Percentiles rank a stretch among this genome's conserved stretches.
These are phyloP conservation scores for Athetis lepigone DNA, from an alignment of 2,888 invertebrate genomes.

Conservation along the genomic window DNA sequence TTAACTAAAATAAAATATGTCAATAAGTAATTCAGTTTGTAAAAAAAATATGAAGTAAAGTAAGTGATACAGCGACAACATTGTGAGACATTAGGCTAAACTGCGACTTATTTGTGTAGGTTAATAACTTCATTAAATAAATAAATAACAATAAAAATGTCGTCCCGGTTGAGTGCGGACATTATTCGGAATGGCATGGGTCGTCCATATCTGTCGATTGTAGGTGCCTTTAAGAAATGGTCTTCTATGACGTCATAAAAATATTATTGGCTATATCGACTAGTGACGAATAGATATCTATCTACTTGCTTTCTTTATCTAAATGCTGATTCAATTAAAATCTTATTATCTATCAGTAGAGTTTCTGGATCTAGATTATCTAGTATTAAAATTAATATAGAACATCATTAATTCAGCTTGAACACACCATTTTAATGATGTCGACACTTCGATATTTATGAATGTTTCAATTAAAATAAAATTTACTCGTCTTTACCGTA, in stretches of 20 bases:
- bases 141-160: slow-evolving; percentile 54
- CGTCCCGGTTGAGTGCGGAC: slow-evolving; percentile 41
- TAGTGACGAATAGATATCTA: slow-evolving; percentile 27
- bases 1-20: slow-evolving; percentile 10
- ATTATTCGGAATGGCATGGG: slow-evolving; percentile 54
- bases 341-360: not conserved
- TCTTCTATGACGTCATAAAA: slow-evolving; percentile 55
- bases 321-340: not conserved
- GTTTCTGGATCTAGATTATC: not conserved
- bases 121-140: slow-evolving; percentile 57
- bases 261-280: slow-evolving; percentile 53
- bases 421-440: slow-evolving; percentile 30
- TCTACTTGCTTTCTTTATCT: slow-evolving; percentile 3
- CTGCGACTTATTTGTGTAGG: slow-evolving; percentile 12
- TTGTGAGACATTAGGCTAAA: slow-evolving; percentile 12
- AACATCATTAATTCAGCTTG: slow-evolving; percentile 8
- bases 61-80: slow-evolving; percentile 12
- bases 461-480: not conserved
- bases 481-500: no score
- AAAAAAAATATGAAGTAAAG: slow-evolving; percentile 3
- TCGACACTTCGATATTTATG: not conserved
- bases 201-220: slow-evolving; percentile 48
- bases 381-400: slow-evolving; percentile 7
- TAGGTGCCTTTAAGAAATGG: slow-evolving; percentile 43
- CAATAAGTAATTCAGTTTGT: not conserved